Evolutionary conservation across 1,140 invertebrate species (phyloP), one percentile per base, ranked within the genome.

Genomic region (Parasteatoda tepidariorum): DNA sequence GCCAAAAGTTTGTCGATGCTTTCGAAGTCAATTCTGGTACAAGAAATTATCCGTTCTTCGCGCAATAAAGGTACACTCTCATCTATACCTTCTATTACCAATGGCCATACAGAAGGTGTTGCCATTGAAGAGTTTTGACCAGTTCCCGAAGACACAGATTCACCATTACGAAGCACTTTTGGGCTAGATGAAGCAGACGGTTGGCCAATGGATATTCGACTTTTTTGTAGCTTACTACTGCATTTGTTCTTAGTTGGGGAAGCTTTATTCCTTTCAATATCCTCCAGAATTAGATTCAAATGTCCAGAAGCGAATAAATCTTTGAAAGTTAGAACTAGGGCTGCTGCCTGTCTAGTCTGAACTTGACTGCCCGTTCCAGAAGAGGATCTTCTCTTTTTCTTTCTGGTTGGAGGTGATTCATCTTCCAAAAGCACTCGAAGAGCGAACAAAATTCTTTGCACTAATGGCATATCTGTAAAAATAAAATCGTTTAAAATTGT

Each of bases 221-320:
- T 7, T 38, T 38, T 48, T 48, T 9, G 1, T n/a, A n/a, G n/a
- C 38, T 9, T 13, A 13, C 9, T 2, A 13, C 38, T 9, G 4
- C 38, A 48, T 4, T 48, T 9, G 18, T 48, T 18, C 18, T 18
- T 13, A 33, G 0, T 31, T 54, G 1, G 28, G 6, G 64, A 15
- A 22, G 31, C 22, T 2, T 54, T 48, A 26, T 54, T 61, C 0
- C 18, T 24, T 9, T 70, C 55, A 5, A 62, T 28, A 11, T 82
- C 78, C 7, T 82, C 78, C 15, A 82, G 33, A n/a, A 82, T 57
- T 6, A 70, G 13, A 48, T 71, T 82, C 2, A 82, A 48, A 0
- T 41, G 55, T 28, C 55, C 57, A 22, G 31, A 30, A 3, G 66
- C 2, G 31, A 82, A 82, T 1, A 82, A 67, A 22, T 82, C 78